These are phyloP conservation scores for Actenoides hombroni DNA, from an alignment of 2,113 vertebrate genomes.

Conservation along the genomic window DNA sequence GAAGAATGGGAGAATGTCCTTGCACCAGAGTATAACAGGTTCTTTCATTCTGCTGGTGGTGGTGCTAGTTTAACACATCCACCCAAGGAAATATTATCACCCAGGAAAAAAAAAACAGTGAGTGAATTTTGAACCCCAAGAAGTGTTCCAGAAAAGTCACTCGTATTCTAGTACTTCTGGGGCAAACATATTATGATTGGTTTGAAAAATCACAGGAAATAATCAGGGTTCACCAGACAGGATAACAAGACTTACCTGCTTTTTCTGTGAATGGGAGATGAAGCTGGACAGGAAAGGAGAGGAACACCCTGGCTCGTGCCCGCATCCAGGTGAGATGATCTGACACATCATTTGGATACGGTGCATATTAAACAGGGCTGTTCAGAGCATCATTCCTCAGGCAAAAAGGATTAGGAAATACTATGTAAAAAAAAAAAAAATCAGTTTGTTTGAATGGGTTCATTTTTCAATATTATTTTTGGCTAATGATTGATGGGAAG, in stretches of 20 bases:
- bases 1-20: neutral
- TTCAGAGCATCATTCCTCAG: neutral
- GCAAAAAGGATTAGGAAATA: neutral
- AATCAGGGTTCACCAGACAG: slow-evolving; percentile 11
- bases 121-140: neutral
- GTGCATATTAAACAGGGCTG: neutral
- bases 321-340: neutral
- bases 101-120: neutral
- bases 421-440: fast-evolving
- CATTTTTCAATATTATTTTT: neutral
- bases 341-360: neutral
- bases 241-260: slow-evolving; percentile 54
- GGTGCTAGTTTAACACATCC: slow-evolving; percentile 9
- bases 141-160: neutral
- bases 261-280: neutral
- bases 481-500: neutral
- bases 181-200: neutral
- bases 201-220: slow-evolving; percentile 1
- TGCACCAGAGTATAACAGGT: neutral
- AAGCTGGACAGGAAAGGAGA: slow-evolving; percentile 22
- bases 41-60: neutral
- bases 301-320: neutral
- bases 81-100: neutral
- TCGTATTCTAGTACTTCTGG: neutral
- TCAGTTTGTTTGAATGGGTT: neutral